A percentile compares a stretch with the other conserved stretches of the same genome.
Evolutionary conservation across 2,113 vertebrate species (phyloP).

Genomic region (Eulacestoma nigropectus): DNA sequence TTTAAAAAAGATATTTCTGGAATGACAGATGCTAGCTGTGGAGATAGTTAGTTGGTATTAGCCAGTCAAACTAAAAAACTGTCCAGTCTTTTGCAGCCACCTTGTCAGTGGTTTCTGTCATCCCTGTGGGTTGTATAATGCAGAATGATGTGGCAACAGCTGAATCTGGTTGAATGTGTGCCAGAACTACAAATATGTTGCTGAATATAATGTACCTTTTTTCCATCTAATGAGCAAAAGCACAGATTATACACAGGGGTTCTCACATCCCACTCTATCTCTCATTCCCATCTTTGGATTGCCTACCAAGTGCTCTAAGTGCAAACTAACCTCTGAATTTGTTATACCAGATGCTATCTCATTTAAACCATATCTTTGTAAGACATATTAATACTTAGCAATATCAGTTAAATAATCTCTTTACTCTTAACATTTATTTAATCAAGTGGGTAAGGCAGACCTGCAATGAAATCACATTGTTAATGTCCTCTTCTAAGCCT

Average conservation of each 20-base stretch:
- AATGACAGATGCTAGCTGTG: neutral
- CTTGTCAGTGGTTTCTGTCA: neutral
- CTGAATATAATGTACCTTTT: neutral
- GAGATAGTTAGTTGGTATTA: neutral
- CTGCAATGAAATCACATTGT: neutral
- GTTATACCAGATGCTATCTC: neutral
- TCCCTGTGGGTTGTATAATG: neutral
- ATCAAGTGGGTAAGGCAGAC: neutral
- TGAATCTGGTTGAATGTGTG: neutral
- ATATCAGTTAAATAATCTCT: neutral
- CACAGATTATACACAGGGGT: neutral
- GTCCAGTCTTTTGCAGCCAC: neutral
- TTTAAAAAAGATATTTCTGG: conserved; percentile 10
- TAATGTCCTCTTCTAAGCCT: neutral
- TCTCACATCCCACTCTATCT: conserved; percentile 8
- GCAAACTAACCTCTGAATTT: conserved; percentile 11
- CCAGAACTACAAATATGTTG: conserved; percentile 10
- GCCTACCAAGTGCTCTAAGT: neutral
- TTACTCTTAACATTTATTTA: neutral
- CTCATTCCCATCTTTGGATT: neutral
- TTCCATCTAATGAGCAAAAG: neutral
- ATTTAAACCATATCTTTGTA: neutral
- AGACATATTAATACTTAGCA: neutral
- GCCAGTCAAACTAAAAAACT: neutral
- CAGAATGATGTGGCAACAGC: neutral